Evolutionary conservation across 2,797 vertebrate species (phyloP).

Genomic region (Sebastiscus albofasciatus): DNA sequence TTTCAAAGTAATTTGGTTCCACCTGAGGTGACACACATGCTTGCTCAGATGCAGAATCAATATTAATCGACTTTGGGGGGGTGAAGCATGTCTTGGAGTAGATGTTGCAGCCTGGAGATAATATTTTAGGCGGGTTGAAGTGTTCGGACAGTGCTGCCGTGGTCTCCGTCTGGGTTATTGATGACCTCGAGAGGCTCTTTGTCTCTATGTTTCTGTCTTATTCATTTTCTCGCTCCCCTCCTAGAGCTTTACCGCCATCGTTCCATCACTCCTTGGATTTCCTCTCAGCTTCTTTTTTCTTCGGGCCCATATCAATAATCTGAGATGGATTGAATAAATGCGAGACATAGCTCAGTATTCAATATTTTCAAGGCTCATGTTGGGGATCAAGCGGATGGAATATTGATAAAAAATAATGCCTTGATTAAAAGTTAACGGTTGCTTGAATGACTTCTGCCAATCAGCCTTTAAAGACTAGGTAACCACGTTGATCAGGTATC

Average conservation of each 20-base stretch:
- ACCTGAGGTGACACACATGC: constrained; percentile 74
- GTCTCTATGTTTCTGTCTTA: constrained; percentile 45
- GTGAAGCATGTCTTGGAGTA: constrained; percentile 56
- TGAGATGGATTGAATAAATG: constrained; percentile 44
- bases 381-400: constrained; percentile 34
- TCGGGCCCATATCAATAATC: constrained; percentile 53
- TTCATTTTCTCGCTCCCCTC: constrained; percentile 40
- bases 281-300: constrained; percentile 39
- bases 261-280: constrained; percentile 52
- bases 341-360: constrained; percentile 3
- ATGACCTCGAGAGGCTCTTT: constrained; percentile 60
- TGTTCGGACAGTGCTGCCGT: constrained; percentile 51
- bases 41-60: constrained; percentile 79
- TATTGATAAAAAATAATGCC: constrained; percentile 55
- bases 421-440: constrained; percentile 58
- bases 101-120: constrained; percentile 71
- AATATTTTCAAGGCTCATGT: constrained; percentile 33
- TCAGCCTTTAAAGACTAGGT: constrained; percentile 13
- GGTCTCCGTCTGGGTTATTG: constrained; percentile 67
- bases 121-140: constrained; percentile 71
- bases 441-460: constrained; percentile 29
- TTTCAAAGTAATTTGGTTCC: constrained; percentile 78
- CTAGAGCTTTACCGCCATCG: constrained; percentile 14
- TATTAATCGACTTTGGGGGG: constrained; percentile 75
- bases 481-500: not conserved